These are phyloP conservation scores for Taenioides sp. DNA, from an alignment of 2,797 vertebrate genomes.

Conservation along the genomic window DNA sequence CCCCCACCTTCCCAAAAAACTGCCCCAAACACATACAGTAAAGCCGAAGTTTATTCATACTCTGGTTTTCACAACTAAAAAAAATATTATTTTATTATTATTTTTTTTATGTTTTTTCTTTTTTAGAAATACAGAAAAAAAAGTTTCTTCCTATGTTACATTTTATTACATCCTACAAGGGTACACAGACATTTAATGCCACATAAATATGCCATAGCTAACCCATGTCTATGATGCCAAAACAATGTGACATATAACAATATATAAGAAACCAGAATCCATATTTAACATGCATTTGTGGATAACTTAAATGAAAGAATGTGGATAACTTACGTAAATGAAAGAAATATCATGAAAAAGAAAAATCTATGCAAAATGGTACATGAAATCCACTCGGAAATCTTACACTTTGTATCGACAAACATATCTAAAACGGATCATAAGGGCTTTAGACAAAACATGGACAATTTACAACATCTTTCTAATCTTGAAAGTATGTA, in stretches of 20 bases:
- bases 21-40: background rate
- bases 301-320: background rate
- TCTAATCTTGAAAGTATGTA: background rate
- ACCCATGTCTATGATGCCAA: too few relatives aligned
- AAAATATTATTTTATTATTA: too few relatives aligned
- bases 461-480: background rate
- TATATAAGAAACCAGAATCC: background rate
- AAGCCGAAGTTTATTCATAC: background rate
- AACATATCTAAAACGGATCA: background rate
- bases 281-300: background rate
- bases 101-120: too few relatives aligned
- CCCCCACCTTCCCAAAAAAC: background rate
- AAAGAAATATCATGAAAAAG: background rate
- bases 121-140: too few relatives aligned
- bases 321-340: background rate
- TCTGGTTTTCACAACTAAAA: background rate
- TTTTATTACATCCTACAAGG: too few relatives aligned
- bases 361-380: slow-evolving; percentile 6
- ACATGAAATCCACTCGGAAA: background rate
- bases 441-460: too few relatives aligned
- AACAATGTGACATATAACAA: too few relatives aligned
- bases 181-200: too few relatives aligned
- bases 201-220: too few relatives aligned
- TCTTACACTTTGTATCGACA: background rate
- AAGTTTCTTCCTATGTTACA: too few relatives aligned